Base-by-base conservation (phyloP, 2,113 vertebrate genomes). In the Agelaius phoeniceus region DNA sequence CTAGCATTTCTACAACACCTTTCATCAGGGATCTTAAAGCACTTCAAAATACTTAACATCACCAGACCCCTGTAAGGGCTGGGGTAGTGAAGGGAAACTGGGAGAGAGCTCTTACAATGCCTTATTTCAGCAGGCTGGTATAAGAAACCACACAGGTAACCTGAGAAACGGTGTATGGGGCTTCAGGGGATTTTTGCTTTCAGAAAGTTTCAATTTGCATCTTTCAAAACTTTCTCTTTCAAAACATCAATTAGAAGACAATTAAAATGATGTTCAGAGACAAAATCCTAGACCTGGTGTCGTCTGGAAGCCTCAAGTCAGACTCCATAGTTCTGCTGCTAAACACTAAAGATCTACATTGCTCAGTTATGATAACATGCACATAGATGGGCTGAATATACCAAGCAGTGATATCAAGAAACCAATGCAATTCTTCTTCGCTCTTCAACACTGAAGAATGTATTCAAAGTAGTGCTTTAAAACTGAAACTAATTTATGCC, bases 401-500 rank as follows among this genome's bases (percentile, higher is more conserved):
- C 24, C 41, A 79, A 26, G 31, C 35, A 79, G 18, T 6, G 67
- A 48, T 48, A 80, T 54, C 46, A 89, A 79, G 58, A 62, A 76
- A 13, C 17, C 49, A 91, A 2, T 12, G 6, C 18, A 81, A 76
- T 79, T 87, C 27, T 33, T 89, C 72, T 61, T 75, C 51, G 54
- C n/a, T 62, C 23, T 90, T 80, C 43, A 55, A 33, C 49, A 54
- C 12, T 35, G 66, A 62, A 89, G 44, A 91, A 65, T 24, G 8
- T 90, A 83, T 48, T 82, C 43, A 87, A 87, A 87, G 23, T 31
- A 76, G n/a, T 51, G 33, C 59, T 95, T 92, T 91, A 76, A 89
- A 93, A 87, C 8, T 43, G n/a, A 86, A 94, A 81, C 7, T 82
- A 51, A 76, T 68, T 81, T 74, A 75, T 87, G 44, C 11, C 30